Evolutionary conservation across 2,888 invertebrate species (phyloP), one percentile per base, ranked within the genome.

Genomic region (Synanthedon vespiformis): DNA sequence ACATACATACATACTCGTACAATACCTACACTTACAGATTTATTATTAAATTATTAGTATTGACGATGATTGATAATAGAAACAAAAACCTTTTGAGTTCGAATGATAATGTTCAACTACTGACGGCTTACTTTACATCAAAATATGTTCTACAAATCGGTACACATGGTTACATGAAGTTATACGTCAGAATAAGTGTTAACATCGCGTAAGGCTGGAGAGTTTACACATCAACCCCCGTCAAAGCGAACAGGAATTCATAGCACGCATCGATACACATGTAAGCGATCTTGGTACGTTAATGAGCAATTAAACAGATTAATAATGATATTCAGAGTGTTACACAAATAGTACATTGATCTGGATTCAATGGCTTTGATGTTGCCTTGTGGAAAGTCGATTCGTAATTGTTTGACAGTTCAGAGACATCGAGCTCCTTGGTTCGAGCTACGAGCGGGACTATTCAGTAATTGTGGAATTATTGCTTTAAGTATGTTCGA

Each of bases 261-360:
- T 74, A 80, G 80, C 81, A 83, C 74, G 67, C 68, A 61, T 69
- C 71, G 64, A 68, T 74, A 76, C 74, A 74, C 74, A 71, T 67
- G 78, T 72, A 66, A 70, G 64, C 70, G 66, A 69, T 65, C 72
- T 71, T 68, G 70, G 60, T 63, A 74, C 68, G 78, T 72, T 81
- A 85, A 83, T 83, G 81, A 82, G 77, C 86, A 87, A 86, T 85
- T 84, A 85, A 75, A 80, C 73, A 77, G 82, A 82, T 83, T 85
- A 81, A 80, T 80, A 79, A 78, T 80, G 70, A 80, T 80, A 82
- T 82, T 80, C 72, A 73, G 73, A 72, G 68, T 71, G 74, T 77
- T 70, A 65, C 65, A 67, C 74, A 77, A 76, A 83, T 83, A 77
- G 75, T 72, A 73, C 69, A 77, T 77, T 78, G 69, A 80, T 66